Percentiles rank a stretch among this genome's conserved stretches.
Conservation (phyloP, 2,113 vertebrate genomes). For the Pipra filicauda region DNA sequence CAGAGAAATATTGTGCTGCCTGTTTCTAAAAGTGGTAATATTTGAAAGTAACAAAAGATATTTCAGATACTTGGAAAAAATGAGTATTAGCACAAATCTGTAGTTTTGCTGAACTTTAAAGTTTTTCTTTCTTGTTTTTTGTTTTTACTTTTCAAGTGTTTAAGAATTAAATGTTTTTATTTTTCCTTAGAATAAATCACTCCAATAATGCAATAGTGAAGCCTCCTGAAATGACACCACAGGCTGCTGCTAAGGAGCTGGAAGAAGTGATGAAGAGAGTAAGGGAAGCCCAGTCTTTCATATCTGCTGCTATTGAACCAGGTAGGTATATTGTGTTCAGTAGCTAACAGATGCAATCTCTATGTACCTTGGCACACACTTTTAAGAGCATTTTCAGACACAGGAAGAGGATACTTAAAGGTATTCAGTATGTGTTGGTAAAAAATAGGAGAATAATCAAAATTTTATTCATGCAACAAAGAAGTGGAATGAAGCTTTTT, state of each 20-base stretch:
- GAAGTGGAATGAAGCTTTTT: background rate
- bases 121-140: background rate
- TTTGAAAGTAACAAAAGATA: background rate
- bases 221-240: conserved; percentile 94
- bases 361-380: background rate
- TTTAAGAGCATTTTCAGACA: background rate
- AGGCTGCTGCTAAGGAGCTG: conserved; percentile 94
- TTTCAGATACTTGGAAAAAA: background rate
- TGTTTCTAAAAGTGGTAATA: background rate
- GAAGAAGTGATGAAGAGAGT: conserved; percentile 97
- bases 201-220: conserved; percentile 99
- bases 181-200: conserved; percentile 92
- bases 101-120: background rate
- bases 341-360: background rate
- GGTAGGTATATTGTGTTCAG: conserved; percentile 65
- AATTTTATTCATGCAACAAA: background rate
- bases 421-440: background rate
- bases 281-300: conserved; percentile 92
- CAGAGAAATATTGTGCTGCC: rapidly evolving
- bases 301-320: conserved; percentile 95
- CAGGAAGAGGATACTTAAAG: background rate
- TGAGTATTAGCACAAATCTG: background rate
- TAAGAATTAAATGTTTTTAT: background rate
- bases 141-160: background rate
- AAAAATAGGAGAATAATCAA: background rate